These are phyloP conservation scores for Atta texana DNA, from an alignment of 1,140 invertebrate genomes.

Conservation along the genomic window DNA sequence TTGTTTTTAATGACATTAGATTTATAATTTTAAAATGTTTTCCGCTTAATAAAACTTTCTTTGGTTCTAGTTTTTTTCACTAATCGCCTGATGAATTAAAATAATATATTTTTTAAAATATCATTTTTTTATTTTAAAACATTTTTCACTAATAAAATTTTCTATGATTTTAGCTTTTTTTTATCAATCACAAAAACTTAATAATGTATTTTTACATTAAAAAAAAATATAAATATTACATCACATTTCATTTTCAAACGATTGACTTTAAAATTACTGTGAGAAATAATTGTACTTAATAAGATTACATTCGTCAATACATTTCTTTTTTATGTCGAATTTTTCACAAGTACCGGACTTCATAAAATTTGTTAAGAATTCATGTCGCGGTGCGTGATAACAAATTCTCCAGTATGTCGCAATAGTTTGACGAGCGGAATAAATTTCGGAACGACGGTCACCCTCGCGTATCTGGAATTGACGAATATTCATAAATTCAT, in stretches of 20 bases:
- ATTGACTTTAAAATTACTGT: background rate
- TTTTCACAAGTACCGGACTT: background rate
- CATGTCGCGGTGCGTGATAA: slow-evolving; percentile 5
- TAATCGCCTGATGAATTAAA: too few relatives aligned
- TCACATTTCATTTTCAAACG: background rate
- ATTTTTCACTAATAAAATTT: background rate
- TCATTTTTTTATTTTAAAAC: too few relatives aligned
- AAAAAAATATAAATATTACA: background rate
- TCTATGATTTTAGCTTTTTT: background rate
- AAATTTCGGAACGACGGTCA: slow-evolving; percentile 41
- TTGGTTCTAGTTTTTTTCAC: too few relatives aligned
- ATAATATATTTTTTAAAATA: too few relatives aligned
- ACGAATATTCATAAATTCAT: slow-evolving; percentile 64
- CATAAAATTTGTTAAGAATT: slow-evolving; percentile 32
- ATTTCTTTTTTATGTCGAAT: background rate
- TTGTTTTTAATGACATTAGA: background rate
- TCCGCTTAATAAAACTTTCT: too few relatives aligned
- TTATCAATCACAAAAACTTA: background rate
- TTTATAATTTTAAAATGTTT: too few relatives aligned
- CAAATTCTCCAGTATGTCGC: slow-evolving; percentile 52
- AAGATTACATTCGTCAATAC: background rate
- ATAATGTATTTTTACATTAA: background rate
- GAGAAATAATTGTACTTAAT: background rate
- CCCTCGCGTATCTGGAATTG: slow-evolving; percentile 51
- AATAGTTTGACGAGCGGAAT: slow-evolving; percentile 49